Evolutionary conservation across 2,888 invertebrate species (phyloP).

Genomic region (Campopleginae sp.): DNA sequence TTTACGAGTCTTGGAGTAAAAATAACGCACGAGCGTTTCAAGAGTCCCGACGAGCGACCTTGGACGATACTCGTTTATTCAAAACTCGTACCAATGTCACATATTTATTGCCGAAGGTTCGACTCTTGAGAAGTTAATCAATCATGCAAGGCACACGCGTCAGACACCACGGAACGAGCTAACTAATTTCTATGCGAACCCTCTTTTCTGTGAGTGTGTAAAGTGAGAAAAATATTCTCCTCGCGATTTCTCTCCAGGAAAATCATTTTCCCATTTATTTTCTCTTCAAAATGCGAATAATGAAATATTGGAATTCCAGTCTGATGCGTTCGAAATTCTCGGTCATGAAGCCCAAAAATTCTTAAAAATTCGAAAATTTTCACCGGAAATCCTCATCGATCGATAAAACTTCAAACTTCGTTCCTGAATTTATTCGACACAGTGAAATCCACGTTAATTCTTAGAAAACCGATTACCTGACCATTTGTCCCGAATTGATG

Average conservation of each 20-base stretch:
- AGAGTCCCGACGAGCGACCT: slow-evolving; percentile 43
- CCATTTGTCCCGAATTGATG: too few relatives aligned
- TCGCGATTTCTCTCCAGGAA: slow-evolving; percentile 21
- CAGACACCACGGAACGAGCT: slow-evolving; percentile 56
- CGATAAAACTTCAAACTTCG: too few relatives aligned
- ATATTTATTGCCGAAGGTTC: slow-evolving; percentile 63
- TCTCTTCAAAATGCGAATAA: not conserved
- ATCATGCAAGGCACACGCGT: slow-evolving; percentile 67
- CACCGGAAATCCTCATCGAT: too few relatives aligned
- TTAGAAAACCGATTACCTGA: too few relatives aligned
- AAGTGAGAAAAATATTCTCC: slow-evolving; percentile 39
- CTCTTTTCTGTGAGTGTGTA: slow-evolving; percentile 4
- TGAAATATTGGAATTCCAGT: not conserved
- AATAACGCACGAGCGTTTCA: slow-evolving; percentile 50
- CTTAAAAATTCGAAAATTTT: too few relatives aligned
- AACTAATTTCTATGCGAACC: slow-evolving; percentile 70
- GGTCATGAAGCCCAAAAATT: too few relatives aligned
- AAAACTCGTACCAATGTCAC: slow-evolving; percentile 51
- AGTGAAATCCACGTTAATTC: too few relatives aligned
- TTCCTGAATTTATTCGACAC: too few relatives aligned
- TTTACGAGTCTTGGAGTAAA: slow-evolving; percentile 47
- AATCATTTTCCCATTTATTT: slow-evolving; percentile 14
- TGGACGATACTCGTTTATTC: slow-evolving; percentile 54
- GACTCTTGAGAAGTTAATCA: slow-evolving; percentile 70
- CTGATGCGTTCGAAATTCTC: too few relatives aligned